These are phyloP conservation scores for Azorinus chamasolen DNA, from an alignment of 2,888 invertebrate genomes.

Conservation along the genomic window DNA sequence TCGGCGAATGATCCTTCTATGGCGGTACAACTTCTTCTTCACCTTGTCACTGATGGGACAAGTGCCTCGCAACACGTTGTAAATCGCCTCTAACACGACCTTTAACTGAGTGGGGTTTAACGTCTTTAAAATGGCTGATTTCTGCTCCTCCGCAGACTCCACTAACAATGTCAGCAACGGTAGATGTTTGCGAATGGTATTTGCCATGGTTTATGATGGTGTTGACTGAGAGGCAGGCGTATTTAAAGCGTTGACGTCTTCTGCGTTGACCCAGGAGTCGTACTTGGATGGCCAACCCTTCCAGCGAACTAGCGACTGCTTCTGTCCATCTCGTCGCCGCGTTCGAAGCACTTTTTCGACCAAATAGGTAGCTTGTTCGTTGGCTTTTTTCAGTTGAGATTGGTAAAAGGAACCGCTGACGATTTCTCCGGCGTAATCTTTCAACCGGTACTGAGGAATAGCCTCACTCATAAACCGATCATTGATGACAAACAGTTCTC, in stretches of 20 bases:
- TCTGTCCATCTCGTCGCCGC: constrained; percentile 14
- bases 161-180: constrained; percentile 30
- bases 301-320: constrained; percentile 41
- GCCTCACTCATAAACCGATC: constrained; percentile 25
- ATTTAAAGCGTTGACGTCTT: constrained; percentile 23
- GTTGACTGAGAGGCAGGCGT: background rate
- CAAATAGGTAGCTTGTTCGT: no score
- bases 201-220: constrained; percentile 21
- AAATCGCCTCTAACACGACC: constrained; percentile 42
- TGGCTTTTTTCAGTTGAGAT: constrained; percentile 38
- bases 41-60: constrained; percentile 30
- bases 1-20: constrained; percentile 38
- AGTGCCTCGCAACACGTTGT: constrained; percentile 52
- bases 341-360: constrained; percentile 29
- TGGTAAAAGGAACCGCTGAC: constrained; percentile 40
- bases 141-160: constrained; percentile 19
- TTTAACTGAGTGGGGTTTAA: constrained; percentile 23
- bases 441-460: constrained; percentile 33
- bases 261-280: constrained; percentile 40
- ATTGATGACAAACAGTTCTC: constrained; percentile 37
- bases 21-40: constrained; percentile 38
- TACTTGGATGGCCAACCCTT: no score
- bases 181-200: constrained; percentile 29
- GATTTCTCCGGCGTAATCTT: no score
- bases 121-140: constrained; percentile 27